Conservation (phyloP, 2,797 vertebrate genomes). For the Agapornis canus region DNA sequence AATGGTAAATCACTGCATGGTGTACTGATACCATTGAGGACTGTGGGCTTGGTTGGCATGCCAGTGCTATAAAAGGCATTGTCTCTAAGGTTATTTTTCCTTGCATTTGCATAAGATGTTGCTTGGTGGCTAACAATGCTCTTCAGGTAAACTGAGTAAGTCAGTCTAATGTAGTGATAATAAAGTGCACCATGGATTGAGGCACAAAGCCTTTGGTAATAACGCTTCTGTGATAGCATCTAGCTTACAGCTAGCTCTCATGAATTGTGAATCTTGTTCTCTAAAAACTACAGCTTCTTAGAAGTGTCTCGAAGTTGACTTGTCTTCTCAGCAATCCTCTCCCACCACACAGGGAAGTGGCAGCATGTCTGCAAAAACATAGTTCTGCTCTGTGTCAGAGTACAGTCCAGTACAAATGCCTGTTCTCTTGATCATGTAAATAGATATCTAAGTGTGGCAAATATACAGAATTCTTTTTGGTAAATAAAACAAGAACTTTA, state of each 20-base stretch:
- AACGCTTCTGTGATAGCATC: background rate
- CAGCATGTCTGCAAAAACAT: background rate
- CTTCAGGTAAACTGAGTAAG: background rate
- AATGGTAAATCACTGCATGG: accelerated
- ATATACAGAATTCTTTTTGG: accelerated
- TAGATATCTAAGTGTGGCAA: background rate
- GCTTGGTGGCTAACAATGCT: background rate
- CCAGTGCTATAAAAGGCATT: background rate
- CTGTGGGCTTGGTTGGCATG: accelerated
- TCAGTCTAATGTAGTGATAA: accelerated
- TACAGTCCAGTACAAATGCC: background rate
- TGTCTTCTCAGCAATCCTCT: accelerated
- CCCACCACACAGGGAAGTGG: accelerated
- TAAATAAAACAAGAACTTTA: background rate
- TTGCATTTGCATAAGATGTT: accelerated
- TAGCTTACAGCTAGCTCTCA: background rate
- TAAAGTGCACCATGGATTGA: accelerated
- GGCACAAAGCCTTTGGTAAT: background rate
- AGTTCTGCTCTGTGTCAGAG: background rate
- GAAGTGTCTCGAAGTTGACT: background rate
- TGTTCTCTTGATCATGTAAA: background rate
- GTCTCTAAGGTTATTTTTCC: accelerated
- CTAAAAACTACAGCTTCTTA: background rate
- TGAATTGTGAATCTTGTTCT: background rate
- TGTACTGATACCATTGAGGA: accelerated